Conservation (phyloP, 2,888 invertebrate species). For the Drosophila aldrichi region DNA sequence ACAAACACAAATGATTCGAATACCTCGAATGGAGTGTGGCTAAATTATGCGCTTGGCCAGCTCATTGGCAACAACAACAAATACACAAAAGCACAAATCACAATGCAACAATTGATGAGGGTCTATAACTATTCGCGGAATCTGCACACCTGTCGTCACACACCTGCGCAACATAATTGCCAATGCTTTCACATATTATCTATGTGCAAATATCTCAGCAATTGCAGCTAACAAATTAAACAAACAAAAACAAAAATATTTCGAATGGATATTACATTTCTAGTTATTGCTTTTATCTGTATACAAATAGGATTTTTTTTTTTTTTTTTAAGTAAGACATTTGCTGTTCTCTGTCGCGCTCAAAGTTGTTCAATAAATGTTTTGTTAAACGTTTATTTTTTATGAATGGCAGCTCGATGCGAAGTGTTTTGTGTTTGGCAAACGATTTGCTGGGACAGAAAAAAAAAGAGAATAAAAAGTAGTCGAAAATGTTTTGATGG, state of each 20-base stretch:
- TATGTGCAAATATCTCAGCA: no score
- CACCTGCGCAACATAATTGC: background rate
- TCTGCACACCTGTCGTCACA: background rate
- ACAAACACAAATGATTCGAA: constrained; percentile 26
- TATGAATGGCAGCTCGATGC: background rate
- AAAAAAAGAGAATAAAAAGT: constrained; percentile 19
- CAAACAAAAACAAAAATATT: background rate
- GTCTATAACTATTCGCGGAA: background rate
- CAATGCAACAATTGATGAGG: background rate
- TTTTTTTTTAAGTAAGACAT: background rate
- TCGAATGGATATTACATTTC: background rate
- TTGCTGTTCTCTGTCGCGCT: background rate
- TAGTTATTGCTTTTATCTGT: background rate
- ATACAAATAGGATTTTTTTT: background rate
- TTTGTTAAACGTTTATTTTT: background rate
- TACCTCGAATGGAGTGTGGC: constrained; percentile 8
- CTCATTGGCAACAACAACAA: constrained; percentile 7
- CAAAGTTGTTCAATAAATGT: background rate
- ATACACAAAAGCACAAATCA: background rate
- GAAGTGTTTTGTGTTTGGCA: constrained; percentile 5
- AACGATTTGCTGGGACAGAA: constrained; percentile 17
- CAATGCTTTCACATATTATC: background rate
- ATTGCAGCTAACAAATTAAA: background rate
- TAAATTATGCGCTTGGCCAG: constrained; percentile 27
- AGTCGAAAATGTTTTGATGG: constrained; percentile 17